Percentiles rank a stretch among this genome's conserved stretches.
Conservation (phyloP, 2,797 vertebrate genomes). For the Hylomyscus alleni region DNA sequence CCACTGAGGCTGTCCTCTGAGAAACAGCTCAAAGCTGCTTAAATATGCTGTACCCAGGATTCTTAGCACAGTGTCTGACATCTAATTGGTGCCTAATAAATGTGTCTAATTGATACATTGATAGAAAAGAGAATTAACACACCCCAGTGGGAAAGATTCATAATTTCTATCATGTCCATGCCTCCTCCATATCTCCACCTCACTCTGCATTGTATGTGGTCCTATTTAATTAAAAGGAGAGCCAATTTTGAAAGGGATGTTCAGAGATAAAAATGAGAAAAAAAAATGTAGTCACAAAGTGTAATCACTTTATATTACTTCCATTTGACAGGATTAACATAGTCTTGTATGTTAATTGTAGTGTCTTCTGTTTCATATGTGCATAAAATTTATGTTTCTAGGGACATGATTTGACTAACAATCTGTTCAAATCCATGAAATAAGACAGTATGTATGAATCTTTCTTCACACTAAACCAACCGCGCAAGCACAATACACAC, state of each 20-base stretch:
- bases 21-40: not conserved
- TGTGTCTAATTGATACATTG: constrained; percentile 19
- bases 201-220: not conserved
- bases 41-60: constrained; percentile 11
- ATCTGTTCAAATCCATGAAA: constrained; percentile 47
- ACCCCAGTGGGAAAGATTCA: not conserved
- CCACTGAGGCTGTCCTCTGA: not conserved
- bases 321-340: constrained; percentile 57
- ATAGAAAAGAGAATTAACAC: constrained; percentile 24
- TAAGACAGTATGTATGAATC: not conserved
- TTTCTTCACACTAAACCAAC: constrained; percentile 42
- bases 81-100: not conserved
- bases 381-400: constrained; percentile 61
- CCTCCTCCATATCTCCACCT: not conserved
- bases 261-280: constrained; percentile 68
- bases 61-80: not conserved
- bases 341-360: constrained; percentile 60
- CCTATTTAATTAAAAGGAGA: constrained; percentile 37
- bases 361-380: constrained; percentile 56
- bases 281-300: constrained; percentile 37
- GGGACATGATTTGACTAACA: constrained; percentile 59
- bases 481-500: not conserved
- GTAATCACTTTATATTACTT: constrained; percentile 48
- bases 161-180: not conserved
- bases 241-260: not conserved